A percentile compares a stretch with the other conserved stretches of the same genome.
These are phyloP conservation scores for Hepsetus odoe DNA, from an alignment of 2,113 vertebrate species.

Conservation along the genomic window DNA sequence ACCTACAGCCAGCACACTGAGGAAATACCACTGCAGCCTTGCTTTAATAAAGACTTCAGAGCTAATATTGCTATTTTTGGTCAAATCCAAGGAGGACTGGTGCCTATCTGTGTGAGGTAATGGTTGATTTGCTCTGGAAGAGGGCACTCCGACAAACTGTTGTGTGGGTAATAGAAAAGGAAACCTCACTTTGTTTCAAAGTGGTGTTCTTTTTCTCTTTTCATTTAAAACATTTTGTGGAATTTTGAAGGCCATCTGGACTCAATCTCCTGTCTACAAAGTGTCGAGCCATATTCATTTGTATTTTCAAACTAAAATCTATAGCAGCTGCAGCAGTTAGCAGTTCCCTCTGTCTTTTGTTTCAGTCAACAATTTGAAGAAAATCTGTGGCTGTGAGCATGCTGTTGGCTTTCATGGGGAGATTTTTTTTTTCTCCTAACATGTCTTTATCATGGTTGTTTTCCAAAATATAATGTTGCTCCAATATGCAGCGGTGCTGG, in stretches of 20 bases:
- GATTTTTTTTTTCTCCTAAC: constrained; percentile 14
- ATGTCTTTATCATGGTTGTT: constrained; percentile 33
- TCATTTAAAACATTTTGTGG: constrained; percentile 16
- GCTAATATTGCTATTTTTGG: constrained; percentile 58
- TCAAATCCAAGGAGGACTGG: constrained; percentile 39
- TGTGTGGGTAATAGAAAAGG: constrained; percentile 45
- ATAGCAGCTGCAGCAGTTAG: constrained; percentile 52
- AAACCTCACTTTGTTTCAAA: constrained; percentile 32
- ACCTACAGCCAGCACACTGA: constrained; percentile 29
- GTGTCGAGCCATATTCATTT: constrained; percentile 55
- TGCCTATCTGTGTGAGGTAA: constrained; percentile 31
- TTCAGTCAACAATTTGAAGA: constrained; percentile 39
- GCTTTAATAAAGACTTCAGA: constrained; percentile 56
- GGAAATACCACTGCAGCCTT: constrained; percentile 59
- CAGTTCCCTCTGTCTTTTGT: constrained; percentile 34
- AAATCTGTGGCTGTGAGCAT: constrained; percentile 22
- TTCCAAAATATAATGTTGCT: constrained; percentile 29
- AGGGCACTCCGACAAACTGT: constrained; percentile 33
- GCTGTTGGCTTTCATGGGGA: constrained; percentile 18
- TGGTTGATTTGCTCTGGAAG: constrained; percentile 37
- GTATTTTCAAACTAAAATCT: constrained; percentile 56
- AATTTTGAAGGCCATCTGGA: constrained; percentile 56
- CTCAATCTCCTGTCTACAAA: constrained; percentile 53
- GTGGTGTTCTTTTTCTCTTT: not conserved
- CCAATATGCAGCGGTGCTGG: not conserved